phyloP scores from a whole-genome alignment of 2,113 vertebrate genomes.

The Poicephalus meyeri region DNA sequence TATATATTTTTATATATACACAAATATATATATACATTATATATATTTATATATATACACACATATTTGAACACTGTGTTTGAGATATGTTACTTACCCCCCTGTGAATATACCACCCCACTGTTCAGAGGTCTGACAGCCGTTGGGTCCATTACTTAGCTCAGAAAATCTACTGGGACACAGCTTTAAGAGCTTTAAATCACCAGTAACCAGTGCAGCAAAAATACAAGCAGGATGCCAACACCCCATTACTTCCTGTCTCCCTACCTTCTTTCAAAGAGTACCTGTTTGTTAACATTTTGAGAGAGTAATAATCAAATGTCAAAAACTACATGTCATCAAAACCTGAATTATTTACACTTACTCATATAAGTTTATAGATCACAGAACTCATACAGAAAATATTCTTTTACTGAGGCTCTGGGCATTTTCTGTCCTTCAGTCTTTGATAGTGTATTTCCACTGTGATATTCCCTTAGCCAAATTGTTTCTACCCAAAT shows the following conservation, averaged over 20 bases:
- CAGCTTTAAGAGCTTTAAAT: not conserved
- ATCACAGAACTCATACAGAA: not conserved
- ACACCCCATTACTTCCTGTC: not conserved
- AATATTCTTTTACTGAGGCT: not conserved
- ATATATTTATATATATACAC: not conserved
- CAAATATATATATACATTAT: not conserved
- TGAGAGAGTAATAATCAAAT: not conserved
- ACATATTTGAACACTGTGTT: not conserved
- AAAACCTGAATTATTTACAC: not conserved
- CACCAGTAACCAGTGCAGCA: not conserved
- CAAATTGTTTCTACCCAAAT: not conserved
- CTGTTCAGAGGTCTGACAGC: not conserved
- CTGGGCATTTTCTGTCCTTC: not conserved
- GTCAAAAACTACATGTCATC: not conserved
- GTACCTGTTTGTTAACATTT: not conserved
- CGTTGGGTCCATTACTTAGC: not conserved
- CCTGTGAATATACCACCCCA: not conserved
- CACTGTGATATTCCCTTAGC: not conserved
- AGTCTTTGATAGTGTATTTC: not conserved
- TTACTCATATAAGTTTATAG: not conserved
- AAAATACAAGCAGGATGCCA: not conserved
- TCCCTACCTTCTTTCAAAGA: not conserved
- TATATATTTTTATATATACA: not conserved
- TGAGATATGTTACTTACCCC: not conserved
- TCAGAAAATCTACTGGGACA: not conserved